Evolutionary conservation across 2,113 vertebrate genomes (phyloP).

Genomic region (Benthochromis sp.): DNA sequence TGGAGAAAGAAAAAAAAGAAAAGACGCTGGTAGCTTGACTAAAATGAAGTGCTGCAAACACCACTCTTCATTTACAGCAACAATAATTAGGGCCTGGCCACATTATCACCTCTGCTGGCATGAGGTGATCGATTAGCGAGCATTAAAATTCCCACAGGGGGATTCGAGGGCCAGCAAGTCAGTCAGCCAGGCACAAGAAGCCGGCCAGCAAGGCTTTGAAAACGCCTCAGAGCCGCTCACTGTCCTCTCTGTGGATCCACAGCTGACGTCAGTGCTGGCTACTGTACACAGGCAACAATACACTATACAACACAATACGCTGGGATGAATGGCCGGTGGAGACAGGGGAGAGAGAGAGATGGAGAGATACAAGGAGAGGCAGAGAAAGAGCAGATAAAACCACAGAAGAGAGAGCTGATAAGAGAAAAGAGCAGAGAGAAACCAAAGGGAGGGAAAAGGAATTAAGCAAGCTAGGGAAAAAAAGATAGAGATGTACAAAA

Average conservation of each 20-base stretch:
- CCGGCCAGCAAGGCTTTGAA: slow-evolving; percentile 16
- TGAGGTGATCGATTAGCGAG: slow-evolving; percentile 56
- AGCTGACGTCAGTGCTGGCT: slow-evolving; percentile 38
- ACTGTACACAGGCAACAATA: slow-evolving; percentile 32
- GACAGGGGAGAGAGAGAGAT: neutral
- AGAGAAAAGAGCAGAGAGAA: neutral
- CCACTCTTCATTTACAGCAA: slow-evolving; percentile 56
- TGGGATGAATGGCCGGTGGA: neutral
- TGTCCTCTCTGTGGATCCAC: neutral
- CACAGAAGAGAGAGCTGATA: neutral
- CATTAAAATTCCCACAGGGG: slow-evolving; percentile 50
- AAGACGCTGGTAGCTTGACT: neutral
- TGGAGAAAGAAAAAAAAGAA: neutral
- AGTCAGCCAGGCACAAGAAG: slow-evolving; percentile 24
- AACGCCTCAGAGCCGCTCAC: neutral
- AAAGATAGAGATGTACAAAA: slow-evolving; percentile 20
- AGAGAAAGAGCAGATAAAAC: neutral
- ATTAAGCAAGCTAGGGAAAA: neutral
- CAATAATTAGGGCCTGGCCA: slow-evolving; percentile 54
- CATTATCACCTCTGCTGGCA: slow-evolving; percentile 55
- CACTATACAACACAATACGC: neutral
- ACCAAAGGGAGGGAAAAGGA: neutral
- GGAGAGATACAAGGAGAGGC: neutral
- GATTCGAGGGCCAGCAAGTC: slow-evolving; percentile 23
- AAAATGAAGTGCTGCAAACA: slow-evolving; percentile 44